A percentile compares a stretch with the other conserved stretches of the same genome.
These are phyloP conservation scores for Pangasianodon gigas DNA, from an alignment of 2,113 vertebrate genomes.

Conservation along the genomic window DNA sequence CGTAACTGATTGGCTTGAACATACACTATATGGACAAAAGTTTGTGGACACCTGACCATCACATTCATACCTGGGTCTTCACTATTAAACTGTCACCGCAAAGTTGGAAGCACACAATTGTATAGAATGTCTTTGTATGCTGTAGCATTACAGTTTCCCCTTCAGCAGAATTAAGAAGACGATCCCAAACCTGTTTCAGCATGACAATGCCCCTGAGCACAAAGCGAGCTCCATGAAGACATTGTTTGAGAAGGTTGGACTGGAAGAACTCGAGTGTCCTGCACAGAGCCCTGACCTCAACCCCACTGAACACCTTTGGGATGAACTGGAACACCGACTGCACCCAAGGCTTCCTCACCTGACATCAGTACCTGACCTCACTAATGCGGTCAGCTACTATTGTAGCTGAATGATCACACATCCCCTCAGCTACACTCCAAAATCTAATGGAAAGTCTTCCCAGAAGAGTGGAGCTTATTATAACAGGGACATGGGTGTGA, in stretches of 20 bases:
- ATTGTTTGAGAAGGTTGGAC: neutral
- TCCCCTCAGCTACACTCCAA: neutral
- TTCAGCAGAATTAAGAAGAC: neutral
- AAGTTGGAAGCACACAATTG: neutral
- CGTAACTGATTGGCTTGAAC: neutral
- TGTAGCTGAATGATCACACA: neutral
- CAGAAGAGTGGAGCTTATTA: neutral
- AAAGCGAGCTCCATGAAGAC: neutral
- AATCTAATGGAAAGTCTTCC: neutral
- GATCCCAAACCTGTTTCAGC: neutral
- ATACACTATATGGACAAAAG: neutral
- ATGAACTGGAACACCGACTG: neutral
- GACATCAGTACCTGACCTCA: neutral
- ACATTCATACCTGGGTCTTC: neutral
- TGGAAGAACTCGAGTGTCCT: neutral
- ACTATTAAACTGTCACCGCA: neutral
- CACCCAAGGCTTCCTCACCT: neutral
- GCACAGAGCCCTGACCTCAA: neutral
- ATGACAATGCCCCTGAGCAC: too few species aligned
- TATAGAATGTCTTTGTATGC: neutral
- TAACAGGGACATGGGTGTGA: neutral
- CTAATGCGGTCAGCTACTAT: neutral
- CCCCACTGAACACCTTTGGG: neutral
- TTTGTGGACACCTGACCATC: neutral
- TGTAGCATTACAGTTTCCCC: neutral